Evolutionary conservation across 2,888 invertebrate genomes (phyloP).

Genomic region (Physocephala rufipes): DNA sequence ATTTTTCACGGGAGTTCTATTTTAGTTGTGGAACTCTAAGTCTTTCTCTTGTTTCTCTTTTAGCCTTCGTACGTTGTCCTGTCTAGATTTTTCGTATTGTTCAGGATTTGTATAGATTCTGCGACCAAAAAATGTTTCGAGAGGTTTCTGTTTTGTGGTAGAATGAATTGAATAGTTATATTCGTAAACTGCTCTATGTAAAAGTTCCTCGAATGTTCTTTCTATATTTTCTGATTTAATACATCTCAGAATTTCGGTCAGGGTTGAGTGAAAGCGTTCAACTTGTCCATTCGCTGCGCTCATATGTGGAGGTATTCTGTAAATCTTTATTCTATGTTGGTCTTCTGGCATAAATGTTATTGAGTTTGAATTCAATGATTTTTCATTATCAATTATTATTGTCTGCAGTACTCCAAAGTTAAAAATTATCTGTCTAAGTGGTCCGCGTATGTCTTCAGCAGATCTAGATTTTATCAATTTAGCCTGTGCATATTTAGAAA

Average conservation of each 20-base stretch:
- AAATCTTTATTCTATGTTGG: background rate
- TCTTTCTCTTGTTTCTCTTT: background rate
- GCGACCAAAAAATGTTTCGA: conserved; percentile 2
- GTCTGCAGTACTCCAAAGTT: background rate
- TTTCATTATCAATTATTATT: background rate
- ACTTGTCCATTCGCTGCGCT: conserved; percentile 34
- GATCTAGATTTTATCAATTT: background rate
- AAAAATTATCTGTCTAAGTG: background rate
- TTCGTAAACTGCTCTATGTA: conserved; percentile 25
- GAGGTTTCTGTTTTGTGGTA: background rate
- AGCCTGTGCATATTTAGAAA: conserved; percentile 27
- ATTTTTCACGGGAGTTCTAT: background rate
- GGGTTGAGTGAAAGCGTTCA: conserved; percentile 41
- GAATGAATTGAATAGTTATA: conserved; percentile 6
- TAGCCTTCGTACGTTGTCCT: background rate
- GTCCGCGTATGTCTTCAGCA: background rate
- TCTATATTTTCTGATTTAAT: conserved; percentile 11
- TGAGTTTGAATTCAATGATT: background rate
- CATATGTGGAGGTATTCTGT: conserved; percentile 25
- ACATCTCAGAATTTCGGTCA: conserved; percentile 38
- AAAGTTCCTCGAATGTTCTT: background rate
- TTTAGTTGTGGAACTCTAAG: background rate
- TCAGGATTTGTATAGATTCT: background rate
- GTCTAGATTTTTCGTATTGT: background rate
- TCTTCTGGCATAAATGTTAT: background rate